Evolutionary conservation across 2,888 invertebrate genomes (phyloP), one percentile per base, ranked within the genome.

Genomic region (Thymelicus acteon): DNA sequence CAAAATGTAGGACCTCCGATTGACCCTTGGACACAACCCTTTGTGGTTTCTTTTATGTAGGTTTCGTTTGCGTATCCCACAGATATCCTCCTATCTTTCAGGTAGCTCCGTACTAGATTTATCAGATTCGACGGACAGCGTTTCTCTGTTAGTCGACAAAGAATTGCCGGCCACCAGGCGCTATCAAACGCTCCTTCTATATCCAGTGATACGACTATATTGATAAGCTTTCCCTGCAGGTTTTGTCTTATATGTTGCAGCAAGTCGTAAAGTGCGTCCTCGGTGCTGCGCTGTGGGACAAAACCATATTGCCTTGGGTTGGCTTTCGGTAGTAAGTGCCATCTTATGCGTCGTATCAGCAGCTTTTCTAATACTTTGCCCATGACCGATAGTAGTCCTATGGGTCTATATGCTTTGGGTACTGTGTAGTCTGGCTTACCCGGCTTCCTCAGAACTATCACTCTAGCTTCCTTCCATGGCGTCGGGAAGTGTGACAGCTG

Each of bases 281-380:
- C 66, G 15, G 66, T 66, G 44, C 66, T 15, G 2, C 66, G 47
- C 60, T 7, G 15, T 58, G 37, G 61, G 67, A 2, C 31, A 31
- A 31, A 31, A 3, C 31, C 31, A 31, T 31, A 31, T 5, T 31
- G 31, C 5, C 31, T 31, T 3, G 31, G 31, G 5, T 31, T 31
- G 31, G 31, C 31, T 31, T 31, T 31, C 31, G 31, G 31, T 3
- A 52, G 24, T 0, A 66, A 12, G 37, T 72, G 58, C 67, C 67
- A 62, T n/a, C 40, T 47, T 12, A 72, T 15, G 10, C 67, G 47
- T 6, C 54, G n/a, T 19, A 63, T 19, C 15, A 72, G 12, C 7
- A 72, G 24, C 31, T 72, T 67, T 37, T 72, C 67, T 0, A 72
- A 4, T 7, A 72, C 49, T 40, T 72, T 70, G 13, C 70, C 64